phyloP scores from a whole-genome alignment of 1,140 invertebrate genomes.

The Calephelis nemesis region DNA sequence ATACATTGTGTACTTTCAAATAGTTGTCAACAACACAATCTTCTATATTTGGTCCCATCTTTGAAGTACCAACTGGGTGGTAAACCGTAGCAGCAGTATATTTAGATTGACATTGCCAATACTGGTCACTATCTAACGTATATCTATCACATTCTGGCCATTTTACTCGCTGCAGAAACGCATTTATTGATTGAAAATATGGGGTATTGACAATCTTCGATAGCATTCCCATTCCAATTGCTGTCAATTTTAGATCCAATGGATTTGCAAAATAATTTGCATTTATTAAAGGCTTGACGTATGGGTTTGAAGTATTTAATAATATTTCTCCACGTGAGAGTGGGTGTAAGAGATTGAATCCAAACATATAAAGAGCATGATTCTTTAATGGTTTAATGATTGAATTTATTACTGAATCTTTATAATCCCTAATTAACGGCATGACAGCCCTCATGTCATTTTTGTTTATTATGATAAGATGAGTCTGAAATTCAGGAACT shows the following conservation, averaged over 20 bases:
- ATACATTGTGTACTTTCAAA: too few relatives aligned
- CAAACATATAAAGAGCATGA: slow-evolving; percentile 56
- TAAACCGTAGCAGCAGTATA: too few relatives aligned
- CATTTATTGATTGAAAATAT: slow-evolving; percentile 65
- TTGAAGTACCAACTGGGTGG: slow-evolving; percentile 79
- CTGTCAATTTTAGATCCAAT: slow-evolving; percentile 80
- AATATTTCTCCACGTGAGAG: too few relatives aligned
- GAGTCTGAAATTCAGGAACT: neutral
- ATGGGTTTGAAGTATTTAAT: too few relatives aligned
- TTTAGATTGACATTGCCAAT: too few relatives aligned
- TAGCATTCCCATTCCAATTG: too few relatives aligned
- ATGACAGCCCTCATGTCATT: neutral
- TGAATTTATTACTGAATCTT: slow-evolving; percentile 43
- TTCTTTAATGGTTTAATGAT: slow-evolving; percentile 58
- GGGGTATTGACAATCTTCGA: too few relatives aligned
- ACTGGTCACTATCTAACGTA: slow-evolving; percentile 24
- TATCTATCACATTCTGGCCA: slow-evolving; percentile 64
- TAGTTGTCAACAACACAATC: slow-evolving; percentile 82
- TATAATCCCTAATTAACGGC: neutral
- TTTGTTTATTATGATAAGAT: neutral
- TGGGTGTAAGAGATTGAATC: neutral
- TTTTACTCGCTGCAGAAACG: slow-evolving; percentile 59
- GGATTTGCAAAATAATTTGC: slow-evolving; percentile 88
- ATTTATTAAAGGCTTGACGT: slow-evolving; percentile 85
- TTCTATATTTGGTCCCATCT: slow-evolving; percentile 83